These are phyloP conservation scores for Drosophila truncata DNA, from an alignment of 1,140 invertebrate genomes.

Conservation along the genomic window DNA sequence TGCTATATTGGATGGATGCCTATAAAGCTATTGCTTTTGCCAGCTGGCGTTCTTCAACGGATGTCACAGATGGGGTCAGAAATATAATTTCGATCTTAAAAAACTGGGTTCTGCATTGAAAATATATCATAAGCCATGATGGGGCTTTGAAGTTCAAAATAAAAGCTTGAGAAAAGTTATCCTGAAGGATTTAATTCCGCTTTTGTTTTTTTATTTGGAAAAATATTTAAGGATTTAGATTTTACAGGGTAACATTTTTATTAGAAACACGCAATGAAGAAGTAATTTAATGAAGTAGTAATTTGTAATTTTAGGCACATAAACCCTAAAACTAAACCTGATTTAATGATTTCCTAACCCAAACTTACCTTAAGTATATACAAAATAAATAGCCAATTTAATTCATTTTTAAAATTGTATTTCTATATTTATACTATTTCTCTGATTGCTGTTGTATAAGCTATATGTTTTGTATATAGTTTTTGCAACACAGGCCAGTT, in stretches of 20 bases:
- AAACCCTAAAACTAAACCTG: too few species aligned
- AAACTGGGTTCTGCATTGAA: not conserved
- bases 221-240: not conserved
- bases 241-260: too few species aligned
- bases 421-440: not conserved
- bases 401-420: not conserved
- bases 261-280: too few species aligned
- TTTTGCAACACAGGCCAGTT: constrained; percentile 58
- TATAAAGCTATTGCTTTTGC: constrained; percentile 6
- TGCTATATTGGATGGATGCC: constrained; percentile 7
- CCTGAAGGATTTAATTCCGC: too few species aligned
- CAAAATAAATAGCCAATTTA: not conserved
- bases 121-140: not conserved
- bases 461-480: constrained; percentile 24
- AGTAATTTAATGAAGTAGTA: too few species aligned
- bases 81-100: not conserved
- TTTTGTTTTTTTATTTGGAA: too few species aligned
- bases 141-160: not conserved
- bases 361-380: not conserved
- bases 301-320: too few species aligned
- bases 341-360: too few species aligned
- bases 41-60: constrained; percentile 6
- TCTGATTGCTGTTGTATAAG: not conserved
- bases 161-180: too few species aligned
- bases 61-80: not conserved